Conservation (phyloP, 1,140 invertebrate genomes). For the Choristoneura fumiferana region DNA sequence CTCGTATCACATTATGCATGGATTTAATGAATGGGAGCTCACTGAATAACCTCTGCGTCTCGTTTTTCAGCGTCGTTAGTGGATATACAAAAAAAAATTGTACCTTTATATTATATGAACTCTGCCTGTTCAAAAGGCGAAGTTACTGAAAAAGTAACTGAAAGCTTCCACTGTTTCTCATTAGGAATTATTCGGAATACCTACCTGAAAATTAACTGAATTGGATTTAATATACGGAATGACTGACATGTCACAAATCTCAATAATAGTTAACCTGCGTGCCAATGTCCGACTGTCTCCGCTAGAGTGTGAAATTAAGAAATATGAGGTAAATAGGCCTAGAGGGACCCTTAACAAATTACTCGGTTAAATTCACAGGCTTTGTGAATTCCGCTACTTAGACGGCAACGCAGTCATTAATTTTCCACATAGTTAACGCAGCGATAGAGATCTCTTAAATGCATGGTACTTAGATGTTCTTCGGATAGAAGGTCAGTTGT, state of each 20-base stretch:
- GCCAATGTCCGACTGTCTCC: slow-evolving; percentile 20
- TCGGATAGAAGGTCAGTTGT: background rate
- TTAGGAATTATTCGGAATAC: no score
- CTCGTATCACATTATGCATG: slow-evolving; percentile 38
- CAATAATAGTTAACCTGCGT: slow-evolving; percentile 11
- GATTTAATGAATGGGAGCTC: slow-evolving; percentile 38
- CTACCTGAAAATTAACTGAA: background rate
- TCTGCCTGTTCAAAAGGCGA: slow-evolving; percentile 20
- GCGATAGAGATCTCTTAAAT: no score
- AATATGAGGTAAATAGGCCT: slow-evolving; percentile 27
- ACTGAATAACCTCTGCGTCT: slow-evolving; percentile 43
- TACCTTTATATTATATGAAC: slow-evolving; percentile 21
- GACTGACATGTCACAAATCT: slow-evolving; percentile 16
- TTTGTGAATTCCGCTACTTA: background rate
- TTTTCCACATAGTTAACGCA: slow-evolving; percentile 13
- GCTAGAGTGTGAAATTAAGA: slow-evolving; percentile 38
- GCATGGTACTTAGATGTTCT: background rate
- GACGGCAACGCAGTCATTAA: no score
- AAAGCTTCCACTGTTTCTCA: background rate
- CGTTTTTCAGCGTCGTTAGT: slow-evolving; percentile 46
- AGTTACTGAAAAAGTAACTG: slow-evolving; percentile 17
- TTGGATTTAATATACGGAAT: background rate
- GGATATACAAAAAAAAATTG: slow-evolving; percentile 29
- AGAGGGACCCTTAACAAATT: slow-evolving; percentile 30
- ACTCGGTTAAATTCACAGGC: slow-evolving; percentile 27